A percentile compares a stretch with the other conserved stretches of the same genome.
These are phyloP conservation scores for Drosophila melanica DNA, from an alignment of 1,140 invertebrate species.

Conservation along the genomic window DNA sequence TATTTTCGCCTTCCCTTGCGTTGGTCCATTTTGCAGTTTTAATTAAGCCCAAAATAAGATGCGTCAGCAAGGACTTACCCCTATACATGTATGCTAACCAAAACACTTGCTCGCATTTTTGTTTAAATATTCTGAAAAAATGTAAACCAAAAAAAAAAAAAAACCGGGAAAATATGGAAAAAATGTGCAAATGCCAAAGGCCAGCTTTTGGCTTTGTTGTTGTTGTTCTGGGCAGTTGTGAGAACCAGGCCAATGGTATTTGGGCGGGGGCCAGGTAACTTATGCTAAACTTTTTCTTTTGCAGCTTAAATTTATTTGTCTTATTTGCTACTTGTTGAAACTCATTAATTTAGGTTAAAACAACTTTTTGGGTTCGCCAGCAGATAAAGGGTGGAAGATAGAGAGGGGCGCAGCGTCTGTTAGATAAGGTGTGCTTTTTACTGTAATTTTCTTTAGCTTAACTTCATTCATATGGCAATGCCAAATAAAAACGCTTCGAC, in stretches of 20 bases:
- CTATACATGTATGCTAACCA: constrained; percentile 22
- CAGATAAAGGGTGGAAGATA: not conserved
- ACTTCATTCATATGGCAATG: constrained; percentile 32
- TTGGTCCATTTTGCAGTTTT: constrained; percentile 21
- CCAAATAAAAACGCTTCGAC: constrained; percentile 5
- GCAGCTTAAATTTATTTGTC: not conserved
- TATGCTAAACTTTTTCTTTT: constrained; percentile 24
- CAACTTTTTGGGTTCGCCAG: constrained; percentile 19
- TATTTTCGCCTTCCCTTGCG: constrained; percentile 7
- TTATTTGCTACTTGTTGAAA: constrained; percentile 40
- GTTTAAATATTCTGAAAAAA: not conserved
- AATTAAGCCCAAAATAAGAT: constrained; percentile 16
- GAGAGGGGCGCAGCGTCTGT: too few species aligned
- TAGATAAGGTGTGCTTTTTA: not conserved
- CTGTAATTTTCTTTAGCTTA: constrained; percentile 8
- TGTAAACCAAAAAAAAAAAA: not conserved
- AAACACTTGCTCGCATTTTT: constrained; percentile 24
- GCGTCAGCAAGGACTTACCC: not conserved
- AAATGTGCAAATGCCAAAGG: constrained; percentile 32
- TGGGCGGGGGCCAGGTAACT: constrained; percentile 12
- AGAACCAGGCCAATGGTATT: constrained; percentile 8
- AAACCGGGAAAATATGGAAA: constrained; percentile 17
- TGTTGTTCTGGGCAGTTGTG: not conserved
- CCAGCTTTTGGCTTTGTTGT: not conserved
- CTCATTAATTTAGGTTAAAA: constrained; percentile 40